Conservation (phyloP, 2,888 invertebrate species). For the Fragum whitleyi region DNA sequence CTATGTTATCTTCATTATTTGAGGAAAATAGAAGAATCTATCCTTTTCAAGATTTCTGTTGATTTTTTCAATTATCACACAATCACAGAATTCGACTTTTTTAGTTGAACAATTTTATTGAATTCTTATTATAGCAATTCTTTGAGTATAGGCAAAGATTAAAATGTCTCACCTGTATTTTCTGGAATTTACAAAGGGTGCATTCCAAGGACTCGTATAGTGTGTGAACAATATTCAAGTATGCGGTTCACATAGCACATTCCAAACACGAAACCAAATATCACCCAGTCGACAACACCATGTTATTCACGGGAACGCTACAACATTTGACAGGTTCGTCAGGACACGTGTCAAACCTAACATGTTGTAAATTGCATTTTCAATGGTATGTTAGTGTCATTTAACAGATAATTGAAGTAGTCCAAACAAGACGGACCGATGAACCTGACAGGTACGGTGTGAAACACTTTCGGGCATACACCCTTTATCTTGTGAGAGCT, state of each 20-base stretch:
- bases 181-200: background rate
- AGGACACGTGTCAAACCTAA: background rate
- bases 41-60: no score
- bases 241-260: no score
- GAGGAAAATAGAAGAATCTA: no score
- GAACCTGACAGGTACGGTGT: slow-evolving; percentile 13
- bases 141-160: no score
- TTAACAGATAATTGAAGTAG: slow-evolving; percentile 18
- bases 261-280: background rate
- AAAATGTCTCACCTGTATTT: background rate
- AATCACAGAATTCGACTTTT: no score
- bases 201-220: background rate
- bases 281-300: background rate
- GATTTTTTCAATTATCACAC: no score
- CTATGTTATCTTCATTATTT: no score
- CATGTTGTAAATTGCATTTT: slow-evolving; percentile 3
- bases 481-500: no score
- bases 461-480: slow-evolving; percentile 16
- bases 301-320: background rate
- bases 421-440: background rate
- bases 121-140: no score
- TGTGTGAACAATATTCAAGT: no score
- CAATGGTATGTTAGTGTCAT: slow-evolving; percentile 5
- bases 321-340: background rate
- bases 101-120: no score